Conservation (phyloP, 2,113 vertebrate genomes). For the Ardeotis arabs region DNA sequence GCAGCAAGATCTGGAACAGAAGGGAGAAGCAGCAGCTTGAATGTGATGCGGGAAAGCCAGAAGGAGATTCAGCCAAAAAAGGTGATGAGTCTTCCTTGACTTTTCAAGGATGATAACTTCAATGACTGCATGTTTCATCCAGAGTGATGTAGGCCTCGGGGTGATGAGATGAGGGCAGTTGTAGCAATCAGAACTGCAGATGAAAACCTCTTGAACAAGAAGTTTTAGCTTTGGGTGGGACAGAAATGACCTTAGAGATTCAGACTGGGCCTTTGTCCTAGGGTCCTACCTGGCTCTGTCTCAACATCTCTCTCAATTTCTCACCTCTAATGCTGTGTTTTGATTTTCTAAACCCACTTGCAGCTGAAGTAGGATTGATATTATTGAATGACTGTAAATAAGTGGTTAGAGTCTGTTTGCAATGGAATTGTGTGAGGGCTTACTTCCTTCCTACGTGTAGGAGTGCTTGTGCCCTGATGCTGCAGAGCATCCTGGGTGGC, state of each 20-base stretch:
- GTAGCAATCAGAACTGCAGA: not conserved
- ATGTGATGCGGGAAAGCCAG: not conserved
- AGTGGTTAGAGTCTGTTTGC: not conserved
- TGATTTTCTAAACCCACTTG: not conserved
- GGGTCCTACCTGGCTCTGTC: not conserved
- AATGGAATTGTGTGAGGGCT: not conserved
- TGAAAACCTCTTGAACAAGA: not conserved
- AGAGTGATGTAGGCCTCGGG: rapidly evolving
- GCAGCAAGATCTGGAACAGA: not conserved
- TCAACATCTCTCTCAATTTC: not conserved
- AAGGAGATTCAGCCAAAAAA: not conserved
- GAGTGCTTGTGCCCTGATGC: not conserved
- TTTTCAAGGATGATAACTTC: not conserved
- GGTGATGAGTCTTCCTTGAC: not conserved
- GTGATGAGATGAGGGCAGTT: not conserved
- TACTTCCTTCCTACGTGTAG: not conserved
- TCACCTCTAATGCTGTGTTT: not conserved
- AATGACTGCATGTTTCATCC: not conserved
- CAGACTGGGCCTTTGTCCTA: not conserved
- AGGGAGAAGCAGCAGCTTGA: not conserved
- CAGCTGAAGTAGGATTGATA: not conserved
- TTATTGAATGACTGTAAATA: not conserved
- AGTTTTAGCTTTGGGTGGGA: not conserved
- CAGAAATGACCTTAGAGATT: rapidly evolving
- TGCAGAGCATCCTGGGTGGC: not conserved